phyloP scores from a whole-genome alignment of 2,888 invertebrate genomes.

The Xestia xanthographa region DNA sequence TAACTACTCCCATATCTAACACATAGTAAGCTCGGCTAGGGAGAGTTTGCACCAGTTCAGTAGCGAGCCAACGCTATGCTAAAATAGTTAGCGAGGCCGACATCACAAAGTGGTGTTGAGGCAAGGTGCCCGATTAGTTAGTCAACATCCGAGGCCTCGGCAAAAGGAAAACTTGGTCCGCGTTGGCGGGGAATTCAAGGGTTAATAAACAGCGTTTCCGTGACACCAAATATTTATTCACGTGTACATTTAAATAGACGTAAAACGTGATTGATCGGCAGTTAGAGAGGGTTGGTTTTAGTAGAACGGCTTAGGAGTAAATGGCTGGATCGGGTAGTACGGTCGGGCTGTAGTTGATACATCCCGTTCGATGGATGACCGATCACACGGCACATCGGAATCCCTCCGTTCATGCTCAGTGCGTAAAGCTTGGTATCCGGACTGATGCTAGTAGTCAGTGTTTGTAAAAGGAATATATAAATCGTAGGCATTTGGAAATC shows the following conservation, averaged over 20 bases:
- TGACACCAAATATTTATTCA: conserved; percentile 57
- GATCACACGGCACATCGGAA: conserved; percentile 39
- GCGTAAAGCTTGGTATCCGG: conserved; percentile 35
- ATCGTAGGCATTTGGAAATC: conserved; percentile 1
- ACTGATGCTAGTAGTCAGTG: conserved; percentile 28
- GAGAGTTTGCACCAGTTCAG: conserved; percentile 36
- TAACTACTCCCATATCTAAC: conserved; percentile 43
- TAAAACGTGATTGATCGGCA: conserved; percentile 54
- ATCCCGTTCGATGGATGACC: conserved; percentile 52
- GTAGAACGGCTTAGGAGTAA: conserved; percentile 44
- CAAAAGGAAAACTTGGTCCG: conserved; percentile 52
- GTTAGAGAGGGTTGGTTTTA: conserved; percentile 54
- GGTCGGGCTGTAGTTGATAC: conserved; percentile 54
- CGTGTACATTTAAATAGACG: conserved; percentile 55
- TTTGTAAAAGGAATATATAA: conserved; percentile 26
- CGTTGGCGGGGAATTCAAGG: conserved; percentile 25
- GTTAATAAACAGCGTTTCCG: conserved; percentile 48
- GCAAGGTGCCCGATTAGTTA: conserved; percentile 48
- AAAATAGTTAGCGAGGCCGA: conserved; percentile 51
- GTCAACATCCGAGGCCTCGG: conserved; percentile 41
- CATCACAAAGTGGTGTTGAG: conserved; percentile 50
- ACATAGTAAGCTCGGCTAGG: conserved; percentile 8
- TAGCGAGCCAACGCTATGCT: conserved; percentile 19
- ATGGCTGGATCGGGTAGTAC: conserved; percentile 32
- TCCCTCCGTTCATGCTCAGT: conserved; percentile 38